A percentile compares a stretch with the other conserved stretches of the same genome.
Conservation (phyloP, 2,888 invertebrate genomes). For the Luperina testacea region DNA sequence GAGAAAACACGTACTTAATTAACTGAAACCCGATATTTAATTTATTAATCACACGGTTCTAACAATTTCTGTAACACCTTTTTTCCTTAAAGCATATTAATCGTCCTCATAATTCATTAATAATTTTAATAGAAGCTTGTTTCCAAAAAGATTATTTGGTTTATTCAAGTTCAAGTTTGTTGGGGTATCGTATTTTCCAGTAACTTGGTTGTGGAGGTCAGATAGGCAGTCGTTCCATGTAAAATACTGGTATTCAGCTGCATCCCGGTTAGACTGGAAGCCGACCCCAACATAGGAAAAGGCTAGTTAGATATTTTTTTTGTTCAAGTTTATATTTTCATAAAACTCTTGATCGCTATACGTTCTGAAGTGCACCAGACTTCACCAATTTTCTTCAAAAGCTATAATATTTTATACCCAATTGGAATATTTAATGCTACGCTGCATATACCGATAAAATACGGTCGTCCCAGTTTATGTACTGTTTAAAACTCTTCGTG, state of each 20-base stretch:
- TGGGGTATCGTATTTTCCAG: background rate
- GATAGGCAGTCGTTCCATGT: background rate
- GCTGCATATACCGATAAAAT: slow-evolving; percentile 29
- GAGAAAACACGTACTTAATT: background rate
- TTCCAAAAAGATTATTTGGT: background rate
- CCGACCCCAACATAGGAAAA: background rate
- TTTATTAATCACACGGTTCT: background rate
- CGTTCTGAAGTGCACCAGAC: slow-evolving; percentile 4
- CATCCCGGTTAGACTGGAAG: background rate
- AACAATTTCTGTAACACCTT: background rate
- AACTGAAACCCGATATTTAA: background rate
- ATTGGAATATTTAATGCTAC: slow-evolving; percentile 41
- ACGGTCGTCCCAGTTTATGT: slow-evolving; percentile 19
- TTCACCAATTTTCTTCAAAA: slow-evolving; percentile 16
- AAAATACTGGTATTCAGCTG: background rate
- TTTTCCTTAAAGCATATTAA: background rate
- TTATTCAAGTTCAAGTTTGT: background rate
- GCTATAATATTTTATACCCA: slow-evolving; percentile 46
- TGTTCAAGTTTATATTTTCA: background rate
- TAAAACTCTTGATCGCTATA: background rate
- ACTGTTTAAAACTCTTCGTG: slow-evolving; percentile 39
- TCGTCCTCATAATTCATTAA: background rate
- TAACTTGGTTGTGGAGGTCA: background rate
- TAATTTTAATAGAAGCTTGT: background rate
- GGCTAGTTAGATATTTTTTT: background rate